Base-by-base conservation (phyloP, 2,888 invertebrate genomes). In the Microplitis manilae region DNA sequence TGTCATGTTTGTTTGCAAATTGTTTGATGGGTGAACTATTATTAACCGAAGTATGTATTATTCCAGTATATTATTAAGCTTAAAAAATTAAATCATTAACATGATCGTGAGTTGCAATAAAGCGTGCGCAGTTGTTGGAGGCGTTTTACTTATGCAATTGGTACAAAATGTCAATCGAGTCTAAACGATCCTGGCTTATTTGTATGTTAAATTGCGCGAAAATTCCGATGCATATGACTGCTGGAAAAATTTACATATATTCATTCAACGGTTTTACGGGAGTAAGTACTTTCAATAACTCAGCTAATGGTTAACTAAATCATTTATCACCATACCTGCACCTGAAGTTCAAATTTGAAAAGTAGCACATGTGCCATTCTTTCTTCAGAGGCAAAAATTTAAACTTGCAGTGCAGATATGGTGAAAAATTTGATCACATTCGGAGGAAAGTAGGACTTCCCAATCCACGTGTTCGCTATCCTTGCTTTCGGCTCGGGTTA, bases 121-220 rank as follows among this genome's bases (percentile, higher is more conserved):
- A 50, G 84, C 92, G 92, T 80, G 89, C 91, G 82, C 86, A 90
- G 1, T 87, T 93, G 1, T 89, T 91, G 0, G 89, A 91, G 41
- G 90, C 90, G 68, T 85, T 92, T 80, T 93, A 92, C 82, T 90
- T 90, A 72, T 91, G 92, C 79, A 91, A 91, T 2, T 93, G 93
- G 93, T 90, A 91, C 68, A 90, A 92, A 6, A 92, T 93, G 83
- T 86, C 90, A 74, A 82, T 81, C 0, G 84, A 85, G 77, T 92
- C 92, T 83, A 89, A 88, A 17, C 89, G 88, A 7, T 86, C 87
- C 5, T 83, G 93, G 39, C 85, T 91, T 76, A 90, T 93, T 67
- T 91, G 92, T 4, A 90, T 93, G 89, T 90, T 91, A 8, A 50
- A 13, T 81, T 89, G 92, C 1, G 91, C 92, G 84, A 92, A 92